These are phyloP conservation scores for Enteromius trimaculatus DNA, from an alignment of 2,797 vertebrate genomes.

Conservation along the genomic window DNA sequence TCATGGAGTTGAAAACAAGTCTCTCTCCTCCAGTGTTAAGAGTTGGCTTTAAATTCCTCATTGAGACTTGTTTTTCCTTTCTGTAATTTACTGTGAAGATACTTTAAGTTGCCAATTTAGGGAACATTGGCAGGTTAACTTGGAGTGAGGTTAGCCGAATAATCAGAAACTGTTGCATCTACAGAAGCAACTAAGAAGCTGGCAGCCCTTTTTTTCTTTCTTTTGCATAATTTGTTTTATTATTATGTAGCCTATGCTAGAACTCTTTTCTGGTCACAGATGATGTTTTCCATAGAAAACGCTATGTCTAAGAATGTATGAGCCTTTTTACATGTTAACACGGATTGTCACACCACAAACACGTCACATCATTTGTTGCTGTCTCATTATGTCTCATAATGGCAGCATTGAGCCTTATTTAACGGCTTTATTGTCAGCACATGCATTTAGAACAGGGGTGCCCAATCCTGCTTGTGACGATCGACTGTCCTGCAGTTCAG, in stretches of 20 bases:
- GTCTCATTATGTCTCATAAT: conserved; percentile 17
- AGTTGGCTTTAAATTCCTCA: conserved; percentile 59
- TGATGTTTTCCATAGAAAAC: conserved; percentile 54
- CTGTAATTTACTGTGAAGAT: conserved; percentile 60
- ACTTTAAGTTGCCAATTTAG: conserved; percentile 61
- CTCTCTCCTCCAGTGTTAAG: conserved; percentile 57
- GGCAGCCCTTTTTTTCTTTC: conserved; percentile 41
- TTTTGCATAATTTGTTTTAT: conserved; percentile 11
- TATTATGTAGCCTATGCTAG: conserved; percentile 47
- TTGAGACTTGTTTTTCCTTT: conserved; percentile 52
- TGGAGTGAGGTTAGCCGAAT: conserved; percentile 54
- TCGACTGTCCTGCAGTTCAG: too few species aligned
- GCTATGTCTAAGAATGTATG: conserved; percentile 49
- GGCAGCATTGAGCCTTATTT: conserved; percentile 31
- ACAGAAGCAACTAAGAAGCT: conserved; percentile 44
- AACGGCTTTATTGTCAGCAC: conserved; percentile 15
- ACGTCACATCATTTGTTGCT: conserved; percentile 31
- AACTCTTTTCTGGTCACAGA: conserved; percentile 47
- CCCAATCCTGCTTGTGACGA: too few species aligned
- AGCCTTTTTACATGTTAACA: conserved; percentile 22
- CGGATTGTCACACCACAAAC: conserved; percentile 28
- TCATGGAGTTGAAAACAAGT: conserved; percentile 57
- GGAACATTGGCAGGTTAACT: conserved; percentile 57
- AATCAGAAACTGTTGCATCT: conserved; percentile 56
- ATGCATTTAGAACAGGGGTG: conserved; percentile 6